Conservation (phyloP, 2,888 invertebrate species). For the Fissipunctia ypsillon region DNA sequence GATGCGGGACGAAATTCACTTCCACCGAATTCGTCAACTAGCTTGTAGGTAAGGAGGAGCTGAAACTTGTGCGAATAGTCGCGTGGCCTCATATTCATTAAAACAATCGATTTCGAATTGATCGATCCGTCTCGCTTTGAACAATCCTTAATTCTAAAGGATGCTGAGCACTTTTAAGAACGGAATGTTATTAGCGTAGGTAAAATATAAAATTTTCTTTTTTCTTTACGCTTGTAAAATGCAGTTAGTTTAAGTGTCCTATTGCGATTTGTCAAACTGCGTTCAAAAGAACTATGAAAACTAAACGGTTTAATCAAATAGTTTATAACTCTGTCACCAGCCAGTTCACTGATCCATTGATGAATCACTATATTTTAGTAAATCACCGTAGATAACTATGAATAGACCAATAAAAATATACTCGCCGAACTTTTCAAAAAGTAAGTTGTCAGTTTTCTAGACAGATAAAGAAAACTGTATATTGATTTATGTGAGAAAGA, state of each 20-base stretch:
- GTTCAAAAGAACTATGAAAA: background rate
- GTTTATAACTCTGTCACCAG: constrained; percentile 26
- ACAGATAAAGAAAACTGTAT: constrained; percentile 61
- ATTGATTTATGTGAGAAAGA: constrained; percentile 64
- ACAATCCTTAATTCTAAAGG: background rate
- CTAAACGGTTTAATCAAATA: background rate
- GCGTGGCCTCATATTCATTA: background rate
- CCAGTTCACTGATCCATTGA: constrained; percentile 39
- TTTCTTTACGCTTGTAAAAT: background rate
- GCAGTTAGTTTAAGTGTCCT: background rate
- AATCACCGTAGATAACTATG: constrained; percentile 48
- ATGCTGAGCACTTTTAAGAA: background rate
- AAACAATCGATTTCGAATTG: background rate
- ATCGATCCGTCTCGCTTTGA: background rate
- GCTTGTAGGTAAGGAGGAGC: background rate
- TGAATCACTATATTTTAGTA: constrained; percentile 45
- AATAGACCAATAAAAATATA: constrained; percentile 57
- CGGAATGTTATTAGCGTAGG: background rate
- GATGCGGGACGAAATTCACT: no score
- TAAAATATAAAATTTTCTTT: background rate
- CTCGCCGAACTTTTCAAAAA: constrained; percentile 54
- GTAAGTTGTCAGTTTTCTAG: constrained; percentile 58
- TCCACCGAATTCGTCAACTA: background rate
- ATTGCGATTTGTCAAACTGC: background rate
- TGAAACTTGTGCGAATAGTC: background rate